phyloP scores from a whole-genome alignment of 2,888 invertebrate genomes.

The Drosophila imparisetae region DNA sequence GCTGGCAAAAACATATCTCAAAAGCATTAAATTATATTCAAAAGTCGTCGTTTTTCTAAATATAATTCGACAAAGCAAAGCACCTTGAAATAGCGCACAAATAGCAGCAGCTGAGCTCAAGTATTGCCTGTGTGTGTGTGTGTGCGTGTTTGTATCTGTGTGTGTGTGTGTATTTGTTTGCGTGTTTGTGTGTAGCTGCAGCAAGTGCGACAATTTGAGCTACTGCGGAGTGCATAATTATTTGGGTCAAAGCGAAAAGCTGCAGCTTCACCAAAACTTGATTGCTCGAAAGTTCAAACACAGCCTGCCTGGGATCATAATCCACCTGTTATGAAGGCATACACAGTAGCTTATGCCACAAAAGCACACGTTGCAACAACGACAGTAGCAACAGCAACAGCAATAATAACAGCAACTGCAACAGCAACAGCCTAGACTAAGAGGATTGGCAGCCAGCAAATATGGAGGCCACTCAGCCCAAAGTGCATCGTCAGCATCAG shows the following conservation, averaged over 20 bases:
- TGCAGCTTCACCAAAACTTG: slow-evolving; percentile 54
- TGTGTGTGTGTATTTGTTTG: slow-evolving; percentile 7
- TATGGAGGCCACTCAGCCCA: slow-evolving; percentile 84
- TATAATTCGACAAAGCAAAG: slow-evolving; percentile 3
- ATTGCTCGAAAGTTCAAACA: slow-evolving; percentile 46
- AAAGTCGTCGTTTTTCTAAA: not conserved
- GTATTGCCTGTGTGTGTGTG: slow-evolving; percentile 24
- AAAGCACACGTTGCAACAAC: slow-evolving; percentile 10
- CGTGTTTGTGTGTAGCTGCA: slow-evolving; percentile 39
- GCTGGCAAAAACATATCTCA: not conserved
- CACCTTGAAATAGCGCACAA: slow-evolving; percentile 38
- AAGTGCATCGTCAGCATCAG: slow-evolving; percentile 84
- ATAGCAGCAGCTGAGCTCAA: slow-evolving; percentile 34
- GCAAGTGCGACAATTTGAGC: slow-evolving; percentile 32
- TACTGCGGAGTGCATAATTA: slow-evolving; percentile 56
- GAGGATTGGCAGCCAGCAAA: slow-evolving; percentile 17
- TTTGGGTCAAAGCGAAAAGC: slow-evolving; percentile 75
- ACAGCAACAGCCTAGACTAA: slow-evolving; percentile 18
- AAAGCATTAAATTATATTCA: not conserved
- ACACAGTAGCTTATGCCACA: slow-evolving; percentile 31
- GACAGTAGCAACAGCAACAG: slow-evolving; percentile 6
- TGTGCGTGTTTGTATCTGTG: slow-evolving; percentile 8
- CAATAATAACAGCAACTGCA: slow-evolving; percentile 9
- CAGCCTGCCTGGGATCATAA: slow-evolving; percentile 39
- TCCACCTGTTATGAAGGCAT: slow-evolving; percentile 77